Percentiles rank a stretch among this genome's conserved stretches.
Conservation (phyloP, 2,797 vertebrate genomes). For the Catostomus latipinnis region DNA sequence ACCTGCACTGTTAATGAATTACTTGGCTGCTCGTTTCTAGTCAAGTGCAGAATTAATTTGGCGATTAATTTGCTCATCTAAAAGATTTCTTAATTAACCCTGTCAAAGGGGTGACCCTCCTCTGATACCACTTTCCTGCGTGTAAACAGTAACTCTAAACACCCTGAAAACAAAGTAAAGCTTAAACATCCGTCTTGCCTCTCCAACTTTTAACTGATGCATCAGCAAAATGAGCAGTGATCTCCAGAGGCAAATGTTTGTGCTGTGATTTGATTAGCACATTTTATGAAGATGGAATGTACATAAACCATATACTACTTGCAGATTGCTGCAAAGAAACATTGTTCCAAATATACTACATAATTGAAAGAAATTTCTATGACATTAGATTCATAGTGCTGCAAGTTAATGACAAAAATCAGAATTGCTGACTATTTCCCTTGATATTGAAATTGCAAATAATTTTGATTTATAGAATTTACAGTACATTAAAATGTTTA, state of each 20-base stretch:
- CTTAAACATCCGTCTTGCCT: constrained; percentile 2
- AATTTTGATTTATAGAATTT: too few relatives aligned
- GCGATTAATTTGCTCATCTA: constrained; percentile 26
- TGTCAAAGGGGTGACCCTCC: neutral
- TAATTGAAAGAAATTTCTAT: neutral
- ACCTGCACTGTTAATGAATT: neutral
- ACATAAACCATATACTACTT: neutral
- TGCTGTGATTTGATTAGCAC: neutral
- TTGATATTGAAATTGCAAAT: too few relatives aligned
- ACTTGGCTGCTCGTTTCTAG: neutral
- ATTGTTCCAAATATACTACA: neutral
- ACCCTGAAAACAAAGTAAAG: constrained; percentile 22
- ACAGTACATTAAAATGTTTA: too few relatives aligned
- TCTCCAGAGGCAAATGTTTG: neutral
- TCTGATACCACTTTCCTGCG: neutral
- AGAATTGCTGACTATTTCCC: too few relatives aligned
- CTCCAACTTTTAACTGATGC: neutral
- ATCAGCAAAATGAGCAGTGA: constrained; percentile 16
- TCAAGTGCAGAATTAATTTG: constrained; percentile 14
- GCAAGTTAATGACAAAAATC: too few relatives aligned
- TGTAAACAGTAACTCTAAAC: constrained; percentile 9
- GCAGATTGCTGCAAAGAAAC: neutral
- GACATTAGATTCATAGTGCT: too few relatives aligned
- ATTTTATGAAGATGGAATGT: constrained; percentile 6
- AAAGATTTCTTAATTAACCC: constrained; percentile 13